Percentiles rank a stretch among this genome's conserved stretches.
Conservation (phyloP, 2,113 vertebrate species). For the Laticauda colubrina region DNA sequence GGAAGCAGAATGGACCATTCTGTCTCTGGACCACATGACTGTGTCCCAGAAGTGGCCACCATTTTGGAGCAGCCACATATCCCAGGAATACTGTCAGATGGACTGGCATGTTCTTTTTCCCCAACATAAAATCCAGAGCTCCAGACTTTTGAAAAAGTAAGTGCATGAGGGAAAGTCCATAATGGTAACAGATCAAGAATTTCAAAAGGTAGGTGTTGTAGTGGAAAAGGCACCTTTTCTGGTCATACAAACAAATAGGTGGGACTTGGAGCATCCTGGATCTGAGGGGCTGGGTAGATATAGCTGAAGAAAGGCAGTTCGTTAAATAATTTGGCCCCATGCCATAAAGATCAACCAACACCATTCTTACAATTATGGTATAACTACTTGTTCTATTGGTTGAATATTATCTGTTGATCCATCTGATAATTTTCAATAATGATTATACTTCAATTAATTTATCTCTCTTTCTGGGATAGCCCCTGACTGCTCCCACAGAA, state of each 20-base stretch:
- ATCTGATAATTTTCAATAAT: not conserved
- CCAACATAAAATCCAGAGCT: not conserved
- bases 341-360: not conserved
- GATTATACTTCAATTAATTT: not conserved
- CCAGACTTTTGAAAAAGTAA: not conserved
- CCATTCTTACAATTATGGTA: not conserved
- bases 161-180: not conserved
- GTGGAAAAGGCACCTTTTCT: not conserved
- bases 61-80: not conserved
- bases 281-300: not conserved
- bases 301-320: not conserved
- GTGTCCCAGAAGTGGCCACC: not conserved
- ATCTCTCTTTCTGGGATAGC: not conserved
- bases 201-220: not conserved
- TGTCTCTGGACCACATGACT: not conserved
- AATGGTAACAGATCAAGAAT: not conserved
- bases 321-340: not conserved
- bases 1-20: not conserved
- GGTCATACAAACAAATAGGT: not conserved
- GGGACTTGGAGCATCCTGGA: not conserved
- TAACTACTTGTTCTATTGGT: not conserved
- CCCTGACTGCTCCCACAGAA: not conserved
- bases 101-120: not conserved
- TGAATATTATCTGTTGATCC: not conserved
- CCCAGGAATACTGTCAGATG: not conserved